Evolutionary conservation across 2,888 invertebrate species (phyloP).

Genomic region (Tetragonula carbonaria): DNA sequence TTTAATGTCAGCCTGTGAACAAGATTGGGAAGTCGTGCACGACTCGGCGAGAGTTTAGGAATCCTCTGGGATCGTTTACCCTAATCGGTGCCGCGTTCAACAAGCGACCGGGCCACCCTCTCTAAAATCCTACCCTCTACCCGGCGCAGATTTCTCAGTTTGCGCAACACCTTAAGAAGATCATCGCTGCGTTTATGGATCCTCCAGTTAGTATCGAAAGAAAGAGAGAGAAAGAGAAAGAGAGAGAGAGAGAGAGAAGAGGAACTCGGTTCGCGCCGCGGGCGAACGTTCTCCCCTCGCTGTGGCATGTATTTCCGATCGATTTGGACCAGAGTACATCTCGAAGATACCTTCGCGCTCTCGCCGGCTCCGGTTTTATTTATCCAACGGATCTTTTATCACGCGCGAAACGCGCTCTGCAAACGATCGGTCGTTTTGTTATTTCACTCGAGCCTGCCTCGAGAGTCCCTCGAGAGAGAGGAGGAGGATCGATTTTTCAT

Average conservation of each 20-base stretch:
- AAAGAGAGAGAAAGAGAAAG: neutral
- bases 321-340: constrained; percentile 24
- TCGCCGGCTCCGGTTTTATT: constrained; percentile 22
- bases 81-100: constrained; percentile 73
- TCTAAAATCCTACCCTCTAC: constrained; percentile 20
- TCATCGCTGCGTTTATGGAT: constrained; percentile 42
- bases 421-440: constrained; percentile 13
- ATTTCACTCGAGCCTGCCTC: neutral
- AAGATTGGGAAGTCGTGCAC: constrained; percentile 63
- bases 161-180: constrained; percentile 52
- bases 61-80: constrained; percentile 73
- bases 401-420: neutral
- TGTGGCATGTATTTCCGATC: constrained; percentile 15
- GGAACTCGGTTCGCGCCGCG: neutral
- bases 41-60: constrained; percentile 6
- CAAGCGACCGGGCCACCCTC: constrained; percentile 33
- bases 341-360: constrained; percentile 9
- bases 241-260: no score
- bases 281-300: neutral
- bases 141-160: constrained; percentile 60
- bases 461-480: no score
- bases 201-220: constrained; percentile 22
- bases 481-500: constrained; percentile 2
- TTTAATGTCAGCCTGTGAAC: constrained; percentile 72
- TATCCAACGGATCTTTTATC: constrained; percentile 27